A percentile compares a stretch with the other conserved stretches of the same genome.
These are phyloP conservation scores for Cordilura impudica DNA, from an alignment of 2,888 invertebrate species.

Conservation along the genomic window DNA sequence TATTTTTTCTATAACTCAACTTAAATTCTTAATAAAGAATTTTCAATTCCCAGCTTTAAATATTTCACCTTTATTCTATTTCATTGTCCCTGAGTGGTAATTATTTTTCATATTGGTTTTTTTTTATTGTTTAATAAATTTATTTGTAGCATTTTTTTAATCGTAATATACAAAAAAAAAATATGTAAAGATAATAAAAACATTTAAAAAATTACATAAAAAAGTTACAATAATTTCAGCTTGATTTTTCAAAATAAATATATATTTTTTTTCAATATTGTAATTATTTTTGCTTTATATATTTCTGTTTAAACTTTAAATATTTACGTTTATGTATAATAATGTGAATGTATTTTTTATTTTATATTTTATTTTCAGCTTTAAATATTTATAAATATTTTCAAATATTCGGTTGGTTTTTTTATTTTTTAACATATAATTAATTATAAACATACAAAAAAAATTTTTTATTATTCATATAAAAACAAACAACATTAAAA, in stretches of 20 bases:
- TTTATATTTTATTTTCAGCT: too few relatives aligned
- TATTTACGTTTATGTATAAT: slow-evolving; percentile 44
- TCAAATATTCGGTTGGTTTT: slow-evolving; percentile 51
- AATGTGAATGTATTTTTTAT: slow-evolving; percentile 56
- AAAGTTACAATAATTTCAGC: slow-evolving; percentile 27
- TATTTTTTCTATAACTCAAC: too few relatives aligned
- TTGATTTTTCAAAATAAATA: slow-evolving; percentile 52
- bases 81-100: slow-evolving; percentile 28
- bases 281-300: slow-evolving; percentile 2
- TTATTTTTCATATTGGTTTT: slow-evolving; percentile 2
- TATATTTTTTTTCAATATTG: slow-evolving; percentile 9
- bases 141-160: slow-evolving; percentile 34
- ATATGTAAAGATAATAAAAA: slow-evolving; percentile 44
- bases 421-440: slow-evolving; percentile 45
- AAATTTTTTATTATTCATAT: slow-evolving; percentile 40
- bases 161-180: slow-evolving; percentile 41
- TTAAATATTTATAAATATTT: slow-evolving; percentile 57
- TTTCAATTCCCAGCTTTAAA: too few relatives aligned
- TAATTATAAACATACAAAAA: slow-evolving; percentile 40
- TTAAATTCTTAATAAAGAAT: too few relatives aligned
- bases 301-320: slow-evolving; percentile 28
- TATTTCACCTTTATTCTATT: not conserved
- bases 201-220: slow-evolving; percentile 30
- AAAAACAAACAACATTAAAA: slow-evolving; percentile 48
- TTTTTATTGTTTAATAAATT: slow-evolving; percentile 37